phyloP scores from a whole-genome alignment of 2,888 invertebrate species.

The Acrocyrtus sp. region DNA sequence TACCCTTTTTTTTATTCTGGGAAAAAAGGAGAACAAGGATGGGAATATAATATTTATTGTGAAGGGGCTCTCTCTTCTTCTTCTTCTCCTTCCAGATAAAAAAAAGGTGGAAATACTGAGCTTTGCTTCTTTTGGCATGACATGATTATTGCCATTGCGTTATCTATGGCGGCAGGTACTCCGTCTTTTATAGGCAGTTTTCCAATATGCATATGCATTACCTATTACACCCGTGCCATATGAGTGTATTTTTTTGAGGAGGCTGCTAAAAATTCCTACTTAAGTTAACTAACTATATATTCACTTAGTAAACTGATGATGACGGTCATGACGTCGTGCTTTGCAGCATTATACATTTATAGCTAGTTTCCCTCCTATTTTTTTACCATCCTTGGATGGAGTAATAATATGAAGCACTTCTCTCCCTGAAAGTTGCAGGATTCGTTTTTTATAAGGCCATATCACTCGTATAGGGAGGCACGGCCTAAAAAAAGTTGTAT shows the following conservation, averaged over 20 bases:
- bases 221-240: neutral
- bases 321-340: neutral
- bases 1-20: neutral
- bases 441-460: neutral
- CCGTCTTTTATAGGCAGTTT: neutral
- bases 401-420: neutral
- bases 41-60: conserved; percentile 48
- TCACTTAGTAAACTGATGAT: neutral
- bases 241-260: neutral
- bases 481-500: no score
- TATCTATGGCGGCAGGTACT: neutral
- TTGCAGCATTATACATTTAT: neutral
- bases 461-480: neutral
- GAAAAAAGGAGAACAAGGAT: neutral
- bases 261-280: neutral
- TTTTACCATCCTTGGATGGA: no score
- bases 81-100: conserved; percentile 39
- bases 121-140: conserved; percentile 54
- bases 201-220: neutral
- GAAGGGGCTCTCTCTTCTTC: conserved; percentile 33
- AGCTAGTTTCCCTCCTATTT: neutral
- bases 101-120: conserved; percentile 44
- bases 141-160: conserved; percentile 48
- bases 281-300: neutral
- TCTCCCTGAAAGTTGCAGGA: neutral